Conservation (phyloP, 2,797 vertebrate species). For the Margarornis squamiger region DNA sequence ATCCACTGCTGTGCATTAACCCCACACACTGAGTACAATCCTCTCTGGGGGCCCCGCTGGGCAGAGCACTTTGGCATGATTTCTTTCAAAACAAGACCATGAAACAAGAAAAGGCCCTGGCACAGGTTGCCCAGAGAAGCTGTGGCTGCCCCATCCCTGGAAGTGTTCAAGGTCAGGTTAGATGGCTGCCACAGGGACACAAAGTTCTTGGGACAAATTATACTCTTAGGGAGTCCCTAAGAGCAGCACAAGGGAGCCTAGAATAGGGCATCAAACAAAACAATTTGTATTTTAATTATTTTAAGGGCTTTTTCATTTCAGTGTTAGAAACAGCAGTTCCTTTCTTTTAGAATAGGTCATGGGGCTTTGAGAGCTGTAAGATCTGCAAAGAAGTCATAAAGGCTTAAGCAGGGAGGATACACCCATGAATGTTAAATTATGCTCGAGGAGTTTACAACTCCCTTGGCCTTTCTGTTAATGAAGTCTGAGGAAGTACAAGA, state of each 20-base stretch:
- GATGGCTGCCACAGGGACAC: not conserved
- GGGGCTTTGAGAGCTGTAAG: not conserved
- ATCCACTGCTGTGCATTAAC: not conserved
- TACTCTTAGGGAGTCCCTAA: not conserved
- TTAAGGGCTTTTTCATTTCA: not conserved
- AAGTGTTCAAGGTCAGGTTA: not conserved
- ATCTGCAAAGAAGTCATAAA: not conserved
- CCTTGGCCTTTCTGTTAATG: not conserved
- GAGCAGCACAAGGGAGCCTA: not conserved
- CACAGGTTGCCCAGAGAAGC: not conserved
- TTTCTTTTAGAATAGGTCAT: not conserved
- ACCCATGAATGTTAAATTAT: not conserved
- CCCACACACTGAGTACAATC: not conserved
- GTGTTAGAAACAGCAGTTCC: not conserved
- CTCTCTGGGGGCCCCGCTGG: not conserved
- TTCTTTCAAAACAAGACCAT: not conserved
- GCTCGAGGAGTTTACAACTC: not conserved
- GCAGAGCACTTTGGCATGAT: not conserved
- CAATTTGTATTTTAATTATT: conserved; percentile 11
- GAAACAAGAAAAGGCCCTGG: not conserved
- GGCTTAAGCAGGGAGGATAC: not conserved
- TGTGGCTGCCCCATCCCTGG: not conserved
- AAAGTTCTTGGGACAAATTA: not conserved
- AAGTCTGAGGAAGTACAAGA: not conserved
- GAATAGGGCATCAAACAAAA: not conserved